phyloP scores from a whole-genome alignment of 2,113 vertebrate genomes.

The Cinclus cinclus region DNA sequence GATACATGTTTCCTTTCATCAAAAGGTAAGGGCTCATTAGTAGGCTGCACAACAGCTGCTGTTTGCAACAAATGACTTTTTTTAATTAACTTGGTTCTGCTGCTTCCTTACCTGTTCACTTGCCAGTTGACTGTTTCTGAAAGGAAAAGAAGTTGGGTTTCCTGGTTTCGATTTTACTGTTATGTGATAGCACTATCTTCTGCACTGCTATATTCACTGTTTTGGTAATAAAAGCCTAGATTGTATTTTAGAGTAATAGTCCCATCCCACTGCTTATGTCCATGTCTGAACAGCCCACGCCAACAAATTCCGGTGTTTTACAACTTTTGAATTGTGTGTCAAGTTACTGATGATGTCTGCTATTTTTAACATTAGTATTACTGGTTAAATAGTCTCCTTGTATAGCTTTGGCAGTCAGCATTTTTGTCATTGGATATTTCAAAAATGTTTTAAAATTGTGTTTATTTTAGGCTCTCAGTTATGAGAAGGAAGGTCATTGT shows the following conservation, averaged over 20 bases:
- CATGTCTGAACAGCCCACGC: fast-evolving
- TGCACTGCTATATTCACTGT: background rate
- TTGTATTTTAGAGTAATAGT: background rate
- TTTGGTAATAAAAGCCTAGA: background rate
- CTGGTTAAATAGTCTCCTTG: background rate
- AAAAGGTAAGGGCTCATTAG: background rate
- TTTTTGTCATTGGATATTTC: background rate
- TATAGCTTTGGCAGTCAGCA: background rate
- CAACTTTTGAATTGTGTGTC: background rate
- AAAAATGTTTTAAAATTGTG: background rate
- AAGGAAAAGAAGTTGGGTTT: background rate
- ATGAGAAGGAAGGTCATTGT: background rate
- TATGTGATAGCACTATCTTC: background rate
- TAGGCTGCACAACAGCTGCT: slow-evolving; percentile 7
- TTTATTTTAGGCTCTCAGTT: background rate
- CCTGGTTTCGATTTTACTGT: background rate
- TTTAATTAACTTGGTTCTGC: background rate
- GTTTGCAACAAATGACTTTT: background rate
- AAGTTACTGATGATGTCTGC: background rate
- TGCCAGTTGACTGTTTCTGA: background rate
- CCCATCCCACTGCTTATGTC: background rate
- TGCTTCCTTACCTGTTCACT: background rate
- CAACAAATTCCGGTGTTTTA: background rate
- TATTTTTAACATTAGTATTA: background rate
- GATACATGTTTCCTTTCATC: slow-evolving; percentile 7